Evolutionary conservation across 2,797 vertebrate genomes (phyloP), one percentile per base, ranked within the genome.

Genomic region (Lycodopsis pacificus): DNA sequence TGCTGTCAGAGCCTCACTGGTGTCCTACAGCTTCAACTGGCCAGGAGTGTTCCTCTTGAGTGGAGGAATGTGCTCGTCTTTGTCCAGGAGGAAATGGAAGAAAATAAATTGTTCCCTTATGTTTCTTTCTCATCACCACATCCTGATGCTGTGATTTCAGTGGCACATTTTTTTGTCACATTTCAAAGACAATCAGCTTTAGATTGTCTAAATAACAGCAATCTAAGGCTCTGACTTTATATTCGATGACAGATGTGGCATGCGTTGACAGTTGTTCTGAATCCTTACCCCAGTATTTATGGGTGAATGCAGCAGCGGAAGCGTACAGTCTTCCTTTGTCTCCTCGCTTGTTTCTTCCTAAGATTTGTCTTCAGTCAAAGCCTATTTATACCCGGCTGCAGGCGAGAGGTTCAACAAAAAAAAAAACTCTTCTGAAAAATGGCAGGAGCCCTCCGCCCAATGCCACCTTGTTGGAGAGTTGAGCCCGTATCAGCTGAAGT

Each of bases 401-500:
- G 90, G 83, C 77, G 32, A 64, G n/a, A 53, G 4, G 22, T 13
- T 34, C 6, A 25, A 25, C 22, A 51, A 7, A n/a, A 17, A 27
- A 62, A 76, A 70, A 69, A 38, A 34, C 6, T 11, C 10, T 58
- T 4, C 58, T 82, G 48, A 85, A 56, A 80, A 73, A 77, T 82
- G 71, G 22, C 30, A 56, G 67, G 0, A 65, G 57, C 44, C 34
- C 27, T 61, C 68, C 51, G 4, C 75, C 85, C 80, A 81, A 64
- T 85, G 86, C 91, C 89, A 85, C 83, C 84, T 88, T 87, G 84
- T 84, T 85, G 80, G 85, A 80, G 84, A 90, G 84, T 93, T 88
- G 86, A 92, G 85, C 82, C 79, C 86, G 76, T 87, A 89, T 90
- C 89, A 86, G 83, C 85, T 66, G 56, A 90, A 88, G 86, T 80